phyloP scores from a whole-genome alignment of 2,888 invertebrate species.

The Resseliella maxima region DNA sequence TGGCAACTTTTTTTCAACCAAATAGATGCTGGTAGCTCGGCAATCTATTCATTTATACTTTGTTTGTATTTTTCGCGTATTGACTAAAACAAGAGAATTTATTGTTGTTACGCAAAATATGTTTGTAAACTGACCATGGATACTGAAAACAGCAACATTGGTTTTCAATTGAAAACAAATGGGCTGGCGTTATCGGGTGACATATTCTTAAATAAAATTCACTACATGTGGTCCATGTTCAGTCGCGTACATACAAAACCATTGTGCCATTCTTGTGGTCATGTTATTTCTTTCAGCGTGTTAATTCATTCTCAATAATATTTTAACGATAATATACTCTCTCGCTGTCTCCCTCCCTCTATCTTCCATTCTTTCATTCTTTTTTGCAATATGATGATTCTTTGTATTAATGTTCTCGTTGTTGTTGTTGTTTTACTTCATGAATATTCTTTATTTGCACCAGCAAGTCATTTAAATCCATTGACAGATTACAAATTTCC shows the following conservation, averaged over 20 bases:
- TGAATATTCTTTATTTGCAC: slow-evolving; percentile 24
- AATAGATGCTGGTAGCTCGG: not conserved
- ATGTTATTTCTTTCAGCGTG: slow-evolving; percentile 36
- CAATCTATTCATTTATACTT: not conserved
- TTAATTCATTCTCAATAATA: slow-evolving; percentile 46
- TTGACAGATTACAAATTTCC: slow-evolving; percentile 55
- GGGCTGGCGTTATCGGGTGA: slow-evolving; percentile 55
- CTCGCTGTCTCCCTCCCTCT: not conserved
- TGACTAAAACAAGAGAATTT: too few species aligned
- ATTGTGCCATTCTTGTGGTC: slow-evolving; percentile 36
- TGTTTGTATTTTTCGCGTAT: not conserved
- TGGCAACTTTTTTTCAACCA: not conserved
- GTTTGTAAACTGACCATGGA: not conserved
- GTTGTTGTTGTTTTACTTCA: not conserved
- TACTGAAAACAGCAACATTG: not conserved
- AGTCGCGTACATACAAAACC: not conserved
- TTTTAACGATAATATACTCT: not conserved
- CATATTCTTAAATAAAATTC: slow-evolving; percentile 56
- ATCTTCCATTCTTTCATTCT: not conserved
- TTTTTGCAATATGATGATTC: not conserved
- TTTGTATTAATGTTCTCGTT: not conserved
- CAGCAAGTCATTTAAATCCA: slow-evolving; percentile 25
- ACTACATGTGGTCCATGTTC: slow-evolving; percentile 55
- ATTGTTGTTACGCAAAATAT: not conserved
- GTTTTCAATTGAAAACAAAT: slow-evolving; percentile 23